Base-by-base conservation (phyloP, 2,888 invertebrate genomes). In the Emmelina monodactyla region DNA sequence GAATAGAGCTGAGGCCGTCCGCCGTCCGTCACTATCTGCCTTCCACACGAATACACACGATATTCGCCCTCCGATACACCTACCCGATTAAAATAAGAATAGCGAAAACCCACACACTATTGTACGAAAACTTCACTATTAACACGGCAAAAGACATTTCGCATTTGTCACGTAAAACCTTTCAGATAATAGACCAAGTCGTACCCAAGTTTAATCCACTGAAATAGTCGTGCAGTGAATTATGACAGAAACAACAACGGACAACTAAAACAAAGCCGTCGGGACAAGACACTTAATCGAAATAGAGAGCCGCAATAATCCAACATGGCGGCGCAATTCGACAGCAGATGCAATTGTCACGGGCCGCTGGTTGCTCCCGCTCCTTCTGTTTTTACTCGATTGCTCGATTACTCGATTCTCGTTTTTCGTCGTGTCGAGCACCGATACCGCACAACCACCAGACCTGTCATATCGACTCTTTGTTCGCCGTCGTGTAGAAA, bases 381-480 rank as follows among this genome's bases (percentile, higher is more conserved):
- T 68, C 57, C 72, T 69, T 64, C 58, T 66, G 68, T 71, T 70
- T 71, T 67, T 65, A 63, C 60, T 64, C 70, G 70, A 71, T 72
- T 69, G 67, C 69, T 68, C 69, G 70, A 71, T 69, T 62, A 62
- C 60, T 64, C 56, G 60, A 59, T 72, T 62, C 60, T 76, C 65
- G 64, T 76, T 78, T 76, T 73, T 66, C 61, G 60, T 55, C 56
- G 60, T 64, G 63, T 55, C 61, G 58, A 51, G 56, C 60, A 50
- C 58, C 67, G 76, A 75, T 73, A 72, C 65, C 58, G 58, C 43
- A 52, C 42, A 58, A 63, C 65, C 65, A 61, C 62, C 63, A 55
- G 68, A 68, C 66, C 76, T 76, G 78, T 79, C 78, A 79, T 76
- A 76, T 75, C 70, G 72, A 63, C 56, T 56, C 68, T 69, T 73